Evolutionary conservation across 2,797 vertebrate genomes (phyloP).

Genomic region (Diceros bicornis): DNA sequence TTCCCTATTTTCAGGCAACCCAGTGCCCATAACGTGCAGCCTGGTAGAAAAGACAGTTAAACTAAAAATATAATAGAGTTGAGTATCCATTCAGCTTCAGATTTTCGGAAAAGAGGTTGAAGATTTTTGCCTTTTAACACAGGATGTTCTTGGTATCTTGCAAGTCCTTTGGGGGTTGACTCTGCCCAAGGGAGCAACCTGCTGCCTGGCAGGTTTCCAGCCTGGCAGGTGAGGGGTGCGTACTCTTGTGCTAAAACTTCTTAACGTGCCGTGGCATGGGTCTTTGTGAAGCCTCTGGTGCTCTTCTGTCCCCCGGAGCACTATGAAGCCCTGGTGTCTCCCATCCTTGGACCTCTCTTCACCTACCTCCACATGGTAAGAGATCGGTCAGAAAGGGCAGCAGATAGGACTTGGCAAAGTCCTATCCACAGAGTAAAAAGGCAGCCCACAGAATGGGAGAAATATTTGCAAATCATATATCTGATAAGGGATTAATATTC

Average conservation of each 20-base stretch:
- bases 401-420: neutral
- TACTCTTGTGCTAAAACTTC: conserved; percentile 78
- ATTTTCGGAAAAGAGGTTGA: neutral
- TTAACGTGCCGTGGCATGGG: conserved; percentile 92
- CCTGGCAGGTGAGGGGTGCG: neutral
- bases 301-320: conserved; percentile 95
- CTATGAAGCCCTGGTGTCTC: conserved; percentile 94
- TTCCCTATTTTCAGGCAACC: neutral
- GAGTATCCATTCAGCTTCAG: neutral
- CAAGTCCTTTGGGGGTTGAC: neutral
- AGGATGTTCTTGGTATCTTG: neutral
- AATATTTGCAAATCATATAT: too few species aligned
- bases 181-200: neutral
- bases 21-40: neutral
- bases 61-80: neutral
- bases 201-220: neutral
- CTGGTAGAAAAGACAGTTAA: neutral
- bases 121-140: neutral
- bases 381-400: neutral
- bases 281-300: conserved; percentile 96
- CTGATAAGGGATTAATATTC: too few species aligned
- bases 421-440: too few species aligned
- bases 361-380: conserved; percentile 96
- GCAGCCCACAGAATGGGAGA: too few species aligned
- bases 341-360: conserved; percentile 96